Conservation (phyloP, 2,113 vertebrate genomes). For the Cyprinodon variegatus region DNA sequence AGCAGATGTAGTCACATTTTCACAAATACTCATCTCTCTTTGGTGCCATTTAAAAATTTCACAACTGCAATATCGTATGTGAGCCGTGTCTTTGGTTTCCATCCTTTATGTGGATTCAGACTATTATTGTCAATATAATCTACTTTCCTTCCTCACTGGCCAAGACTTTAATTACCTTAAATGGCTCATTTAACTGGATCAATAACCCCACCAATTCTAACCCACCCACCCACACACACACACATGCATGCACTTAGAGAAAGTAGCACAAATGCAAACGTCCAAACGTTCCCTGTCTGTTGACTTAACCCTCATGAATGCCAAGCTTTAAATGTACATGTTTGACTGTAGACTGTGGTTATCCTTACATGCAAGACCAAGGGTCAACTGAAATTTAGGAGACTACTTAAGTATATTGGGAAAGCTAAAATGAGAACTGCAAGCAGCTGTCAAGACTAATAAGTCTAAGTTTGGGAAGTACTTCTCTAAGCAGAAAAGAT, state of each 20-base stretch:
- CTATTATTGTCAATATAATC: slow-evolving; percentile 69
- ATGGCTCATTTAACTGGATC: slow-evolving; percentile 75
- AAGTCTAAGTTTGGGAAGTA: slow-evolving; percentile 2
- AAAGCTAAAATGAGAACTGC: too few relatives aligned
- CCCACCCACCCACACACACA: slow-evolving; percentile 7
- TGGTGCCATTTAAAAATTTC: slow-evolving; percentile 36
- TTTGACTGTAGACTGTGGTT: slow-evolving; percentile 5
- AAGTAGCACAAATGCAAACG: slow-evolving; percentile 12
- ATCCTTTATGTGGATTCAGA: slow-evolving; percentile 61
- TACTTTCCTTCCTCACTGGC: slow-evolving; percentile 47
- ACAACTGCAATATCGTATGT: slow-evolving; percentile 50
- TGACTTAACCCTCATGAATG: slow-evolving; percentile 25
- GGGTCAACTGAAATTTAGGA: slow-evolving; percentile 2
- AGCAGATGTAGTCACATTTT: slow-evolving; percentile 18
- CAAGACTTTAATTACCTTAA: slow-evolving; percentile 73
- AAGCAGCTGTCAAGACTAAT: background rate
- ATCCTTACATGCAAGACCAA: background rate
- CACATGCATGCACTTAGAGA: slow-evolving; percentile 5
- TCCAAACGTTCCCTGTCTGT: slow-evolving; percentile 10
- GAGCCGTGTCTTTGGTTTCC: slow-evolving; percentile 33
- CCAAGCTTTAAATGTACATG: background rate
- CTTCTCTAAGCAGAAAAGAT: slow-evolving; percentile 18
- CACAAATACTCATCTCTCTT: slow-evolving; percentile 19
- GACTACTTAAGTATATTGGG: background rate
- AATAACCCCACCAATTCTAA: slow-evolving; percentile 40